phyloP scores from a whole-genome alignment of 2,888 invertebrate species.

The Drosophila cyrtoloma region DNA sequence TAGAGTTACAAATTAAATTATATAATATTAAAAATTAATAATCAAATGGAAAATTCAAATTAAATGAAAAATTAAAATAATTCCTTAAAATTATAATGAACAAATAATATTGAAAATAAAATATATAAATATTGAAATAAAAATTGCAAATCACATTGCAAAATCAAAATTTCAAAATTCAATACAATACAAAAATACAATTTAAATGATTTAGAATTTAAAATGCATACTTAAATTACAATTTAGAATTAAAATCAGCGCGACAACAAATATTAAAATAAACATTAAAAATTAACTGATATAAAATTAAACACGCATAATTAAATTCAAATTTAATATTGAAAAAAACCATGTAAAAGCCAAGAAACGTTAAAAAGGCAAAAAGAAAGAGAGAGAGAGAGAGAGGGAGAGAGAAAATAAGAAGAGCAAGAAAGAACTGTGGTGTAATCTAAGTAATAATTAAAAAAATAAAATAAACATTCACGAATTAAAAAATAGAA shows the following conservation, averaged over 20 bases:
- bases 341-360: no score
- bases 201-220: neutral
- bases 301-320: neutral
- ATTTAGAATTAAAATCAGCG: neutral
- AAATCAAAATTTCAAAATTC: no score
- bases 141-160: neutral
- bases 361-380: neutral
- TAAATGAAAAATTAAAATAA: neutral
- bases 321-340: neutral
- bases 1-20: neutral
- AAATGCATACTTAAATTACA: neutral
- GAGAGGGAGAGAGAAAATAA: no score
- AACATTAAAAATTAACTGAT: neutral
- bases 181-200: neutral
- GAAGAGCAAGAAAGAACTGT: neutral
- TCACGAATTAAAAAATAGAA: neutral
- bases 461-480: neutral
- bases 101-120: neutral
- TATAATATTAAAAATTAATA: neutral
- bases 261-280: neutral
- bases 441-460: neutral
- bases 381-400: neutral
- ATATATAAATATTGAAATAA: neutral
- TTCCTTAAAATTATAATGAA: neutral
- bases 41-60: neutral